Conservation (phyloP, 2,888 invertebrate genomes). For the Drosophila sordidula region DNA sequence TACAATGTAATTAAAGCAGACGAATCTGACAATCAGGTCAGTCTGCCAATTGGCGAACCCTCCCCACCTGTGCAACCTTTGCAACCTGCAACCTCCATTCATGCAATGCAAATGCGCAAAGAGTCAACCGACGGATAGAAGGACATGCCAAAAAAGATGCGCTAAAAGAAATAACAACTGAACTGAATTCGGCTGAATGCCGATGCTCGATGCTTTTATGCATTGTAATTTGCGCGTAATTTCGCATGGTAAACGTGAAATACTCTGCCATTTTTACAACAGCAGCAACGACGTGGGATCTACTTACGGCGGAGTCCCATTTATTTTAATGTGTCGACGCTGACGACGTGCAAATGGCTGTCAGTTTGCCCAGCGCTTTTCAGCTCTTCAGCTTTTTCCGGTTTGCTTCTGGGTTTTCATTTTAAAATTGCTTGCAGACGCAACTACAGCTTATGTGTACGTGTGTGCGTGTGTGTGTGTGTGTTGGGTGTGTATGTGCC, state of each 20-base stretch:
- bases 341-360: slow-evolving; percentile 77
- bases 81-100: slow-evolving; percentile 27
- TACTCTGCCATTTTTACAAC: slow-evolving; percentile 43
- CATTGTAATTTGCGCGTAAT: slow-evolving; percentile 78
- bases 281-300: slow-evolving; percentile 35
- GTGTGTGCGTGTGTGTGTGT: slow-evolving; percentile 12
- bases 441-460: slow-evolving; percentile 40
- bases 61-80: neutral
- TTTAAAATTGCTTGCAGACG: slow-evolving; percentile 65
- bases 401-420: slow-evolving; percentile 42
- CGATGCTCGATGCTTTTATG: slow-evolving; percentile 57
- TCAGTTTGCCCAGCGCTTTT: slow-evolving; percentile 53
- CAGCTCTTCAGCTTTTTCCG: slow-evolving; percentile 46
- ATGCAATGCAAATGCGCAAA: slow-evolving; percentile 45
- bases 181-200: slow-evolving; percentile 15
- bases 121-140: slow-evolving; percentile 22
- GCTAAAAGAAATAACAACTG: slow-evolving; percentile 25
- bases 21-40: slow-evolving; percentile 41
- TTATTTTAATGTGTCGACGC: slow-evolving; percentile 76
- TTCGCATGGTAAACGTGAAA: slow-evolving; percentile 70
- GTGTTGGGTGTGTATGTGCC: slow-evolving; percentile 14
- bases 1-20: slow-evolving; percentile 65
- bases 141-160: slow-evolving; percentile 9
- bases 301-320: slow-evolving; percentile 76
- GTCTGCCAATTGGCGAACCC: slow-evolving; percentile 9